Base-by-base conservation (phyloP, 2,888 invertebrate species). In the Heliothis peltigera region DNA sequence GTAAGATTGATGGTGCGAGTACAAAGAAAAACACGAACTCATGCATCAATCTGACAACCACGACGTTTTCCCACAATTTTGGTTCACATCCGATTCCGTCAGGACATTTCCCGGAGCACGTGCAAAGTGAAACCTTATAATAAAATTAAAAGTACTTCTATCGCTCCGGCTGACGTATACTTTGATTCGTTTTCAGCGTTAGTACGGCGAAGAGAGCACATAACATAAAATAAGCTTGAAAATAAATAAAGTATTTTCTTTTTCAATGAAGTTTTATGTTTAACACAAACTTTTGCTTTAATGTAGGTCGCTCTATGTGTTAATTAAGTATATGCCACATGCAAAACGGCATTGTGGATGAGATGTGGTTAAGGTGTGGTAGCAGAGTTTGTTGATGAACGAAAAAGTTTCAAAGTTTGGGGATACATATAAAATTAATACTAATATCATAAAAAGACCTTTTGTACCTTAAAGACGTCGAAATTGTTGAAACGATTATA, bases 21-120 rank as follows among this genome's bases (percentile, higher is more conserved):
- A 89, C 89, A 90, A 90, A 91, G 89, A 91, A 91, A 91, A 89
- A 90, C 89, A 87, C 87, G 84, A 85, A 81, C 89, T 89, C 89
- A 89, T 91, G 88, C 91, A 91, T 91, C 91, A 91, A 91, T 90
- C 89, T 89, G 89, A 91, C 89, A 87, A 82, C 77, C 69, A 82
- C 83, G 81, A 79, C 81, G 85, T 75, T 75, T 71, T 65, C 65
- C 73, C 77, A 76, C 66, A 77, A 79, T 75, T 77, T 77, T 70
- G 79, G 64, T 77, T 70, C 65, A 71, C 66, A 65, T 69, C 60
- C 63, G 48, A 79, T 73, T 79, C 79, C 74, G 77, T 70, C 77
- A 77, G 59, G 58, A 56, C 43, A 39, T 63, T 76, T 70, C 39
- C 43, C 47, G 32, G 47, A 46, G 42, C 28, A 54, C 32, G 21